Conservation (phyloP, 2,113 vertebrate genomes). For the Planiliza haematocheilus region DNA sequence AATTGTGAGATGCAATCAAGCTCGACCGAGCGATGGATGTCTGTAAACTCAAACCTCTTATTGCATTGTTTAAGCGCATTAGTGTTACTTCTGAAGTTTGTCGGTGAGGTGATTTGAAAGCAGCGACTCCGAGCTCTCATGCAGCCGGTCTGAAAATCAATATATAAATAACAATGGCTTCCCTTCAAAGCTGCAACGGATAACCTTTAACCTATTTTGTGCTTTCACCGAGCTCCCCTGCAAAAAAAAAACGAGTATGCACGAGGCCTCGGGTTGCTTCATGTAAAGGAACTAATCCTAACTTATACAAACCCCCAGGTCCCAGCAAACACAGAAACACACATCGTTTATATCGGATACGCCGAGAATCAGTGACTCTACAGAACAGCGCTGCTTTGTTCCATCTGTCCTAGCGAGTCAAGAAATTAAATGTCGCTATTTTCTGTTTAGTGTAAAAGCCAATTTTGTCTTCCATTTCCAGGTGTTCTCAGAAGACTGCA, state of each 20-base stretch:
- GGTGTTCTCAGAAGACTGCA: not conserved
- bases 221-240: conserved; percentile 54
- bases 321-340: conserved; percentile 21
- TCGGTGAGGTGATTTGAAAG: too few species aligned
- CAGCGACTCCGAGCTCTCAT: too few species aligned
- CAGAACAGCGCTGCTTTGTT: not conserved
- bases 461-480: not conserved
- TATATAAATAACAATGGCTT: conserved; percentile 42
- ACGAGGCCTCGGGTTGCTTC: conserved; percentile 45
- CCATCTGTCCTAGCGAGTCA: conserved; percentile 6
- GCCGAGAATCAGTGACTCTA: not conserved
- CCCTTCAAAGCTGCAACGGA: conserved; percentile 44
- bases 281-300: conserved; percentile 42
- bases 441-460: not conserved
- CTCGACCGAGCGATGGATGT: not conserved
- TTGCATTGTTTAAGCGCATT: not conserved
- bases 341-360: conserved; percentile 26
- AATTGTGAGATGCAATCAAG: too few species aligned
- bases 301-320: conserved; percentile 40
- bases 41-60: not conserved
- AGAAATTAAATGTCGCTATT: not conserved
- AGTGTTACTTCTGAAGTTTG: not conserved
- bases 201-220: conserved; percentile 46
- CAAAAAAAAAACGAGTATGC: conserved; percentile 25
- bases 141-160: not conserved